Percentiles rank a stretch among this genome's conserved stretches.
phyloP scores from a whole-genome alignment of 2,888 invertebrate genomes.

The Meganola albula region DNA sequence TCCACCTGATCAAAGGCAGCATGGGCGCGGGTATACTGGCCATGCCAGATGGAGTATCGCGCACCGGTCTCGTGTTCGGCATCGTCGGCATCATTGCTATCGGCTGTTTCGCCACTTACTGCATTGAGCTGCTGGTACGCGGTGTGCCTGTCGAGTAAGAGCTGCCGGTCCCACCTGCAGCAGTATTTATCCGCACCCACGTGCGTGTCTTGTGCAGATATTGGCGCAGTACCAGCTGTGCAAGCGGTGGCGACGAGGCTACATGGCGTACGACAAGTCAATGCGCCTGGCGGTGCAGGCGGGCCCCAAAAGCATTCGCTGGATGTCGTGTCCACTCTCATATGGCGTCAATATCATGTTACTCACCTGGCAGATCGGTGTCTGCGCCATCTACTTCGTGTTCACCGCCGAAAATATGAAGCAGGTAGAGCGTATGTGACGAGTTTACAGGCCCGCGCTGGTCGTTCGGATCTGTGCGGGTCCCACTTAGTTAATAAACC shows the following conservation, averaged over 20 bases:
- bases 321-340: slow-evolving; percentile 65
- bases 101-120: slow-evolving; percentile 83
- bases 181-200: background rate
- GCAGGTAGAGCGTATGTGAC: no score
- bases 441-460: no score
- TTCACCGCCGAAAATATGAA: slow-evolving; percentile 85
- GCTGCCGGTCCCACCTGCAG: background rate
- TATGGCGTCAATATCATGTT: slow-evolving; percentile 79
- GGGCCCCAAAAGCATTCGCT: slow-evolving; percentile 78
- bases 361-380: slow-evolving; percentile 89
- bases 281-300: slow-evolving; percentile 82
- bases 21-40: slow-evolving; percentile 96
- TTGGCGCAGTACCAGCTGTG: slow-evolving; percentile 77
- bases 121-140: slow-evolving; percentile 82
- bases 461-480: background rate
- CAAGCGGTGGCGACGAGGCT: slow-evolving; percentile 67
- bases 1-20: slow-evolving; percentile 94
- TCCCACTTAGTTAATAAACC: background rate
- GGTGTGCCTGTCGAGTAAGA: no score
- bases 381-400: slow-evolving; percentile 91
- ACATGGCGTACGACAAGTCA: slow-evolving; percentile 86
- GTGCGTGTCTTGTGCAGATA: slow-evolving; percentile 68
- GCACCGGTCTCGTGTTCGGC: slow-evolving; percentile 80
- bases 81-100: slow-evolving; percentile 78
- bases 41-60: slow-evolving; percentile 82